phyloP scores from a whole-genome alignment of 2,113 vertebrate species.

The Scomber scombrus region DNA sequence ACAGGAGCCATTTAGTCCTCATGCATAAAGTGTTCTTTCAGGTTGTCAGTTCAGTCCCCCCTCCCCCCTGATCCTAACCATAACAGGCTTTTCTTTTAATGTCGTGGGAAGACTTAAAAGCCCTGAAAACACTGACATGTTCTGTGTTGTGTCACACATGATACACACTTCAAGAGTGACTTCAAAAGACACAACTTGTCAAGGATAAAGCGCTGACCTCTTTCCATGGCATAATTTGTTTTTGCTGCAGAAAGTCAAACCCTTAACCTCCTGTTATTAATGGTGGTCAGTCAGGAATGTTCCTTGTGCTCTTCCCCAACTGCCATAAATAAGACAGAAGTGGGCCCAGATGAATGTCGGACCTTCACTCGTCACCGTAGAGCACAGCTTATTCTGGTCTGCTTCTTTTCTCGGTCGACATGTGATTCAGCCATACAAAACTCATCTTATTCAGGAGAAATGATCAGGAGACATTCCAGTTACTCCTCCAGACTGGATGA shows the following conservation, averaged over 20 bases:
- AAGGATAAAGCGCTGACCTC: background rate
- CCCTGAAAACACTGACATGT: conserved; percentile 9
- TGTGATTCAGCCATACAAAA: conserved; percentile 55
- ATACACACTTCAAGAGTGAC: too few species aligned
- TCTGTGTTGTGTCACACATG: too few species aligned
- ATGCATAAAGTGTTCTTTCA: conserved; percentile 45
- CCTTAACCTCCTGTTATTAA: background rate
- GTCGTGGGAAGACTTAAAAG: conserved; percentile 4
- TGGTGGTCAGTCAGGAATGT: conserved; percentile 3
- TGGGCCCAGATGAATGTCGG: conserved; percentile 6
- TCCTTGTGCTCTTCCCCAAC: conserved; percentile 18
- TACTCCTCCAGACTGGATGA: conserved; percentile 49
- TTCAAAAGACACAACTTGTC: background rate
- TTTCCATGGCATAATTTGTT: background rate
- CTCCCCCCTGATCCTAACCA: background rate
- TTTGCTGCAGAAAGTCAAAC: background rate
- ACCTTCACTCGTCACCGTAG: background rate
- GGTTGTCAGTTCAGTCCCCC: conserved; percentile 28
- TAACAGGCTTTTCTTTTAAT: conserved; percentile 9
- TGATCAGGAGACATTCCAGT: conserved; percentile 62
- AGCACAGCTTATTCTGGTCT: conserved; percentile 11
- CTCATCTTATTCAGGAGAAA: conserved; percentile 54
- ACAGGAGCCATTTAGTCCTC: background rate
- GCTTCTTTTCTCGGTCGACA: conserved; percentile 40
- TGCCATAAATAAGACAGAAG: conserved; percentile 15